phyloP scores from a whole-genome alignment of 2,113 vertebrate genomes.

The Antechinus stuartii region DNA sequence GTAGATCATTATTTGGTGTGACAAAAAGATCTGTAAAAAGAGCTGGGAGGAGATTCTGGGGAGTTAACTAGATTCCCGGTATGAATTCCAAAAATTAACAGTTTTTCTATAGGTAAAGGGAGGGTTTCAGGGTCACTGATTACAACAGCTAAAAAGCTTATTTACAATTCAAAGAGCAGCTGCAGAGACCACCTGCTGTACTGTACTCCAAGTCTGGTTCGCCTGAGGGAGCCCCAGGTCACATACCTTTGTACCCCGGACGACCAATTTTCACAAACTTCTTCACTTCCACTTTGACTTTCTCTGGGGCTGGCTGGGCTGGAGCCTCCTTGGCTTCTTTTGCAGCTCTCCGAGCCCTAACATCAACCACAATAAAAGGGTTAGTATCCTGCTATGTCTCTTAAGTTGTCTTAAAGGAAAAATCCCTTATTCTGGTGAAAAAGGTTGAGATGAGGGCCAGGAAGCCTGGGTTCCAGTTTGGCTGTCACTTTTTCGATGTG shows the following conservation, averaged over 20 bases:
- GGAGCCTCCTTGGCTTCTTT: slow-evolving; percentile 99
- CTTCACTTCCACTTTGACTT: slow-evolving; percentile 98
- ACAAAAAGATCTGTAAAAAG: not conserved
- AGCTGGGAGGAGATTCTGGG: not conserved
- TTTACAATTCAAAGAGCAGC: not conserved
- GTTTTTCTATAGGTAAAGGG: not conserved
- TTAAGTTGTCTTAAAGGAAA: not conserved
- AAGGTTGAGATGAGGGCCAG: fast-evolving
- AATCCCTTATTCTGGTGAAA: not conserved
- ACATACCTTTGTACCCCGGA: slow-evolving; percentile 96
- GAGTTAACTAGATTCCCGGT: not conserved
- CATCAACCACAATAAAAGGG: fast-evolving
- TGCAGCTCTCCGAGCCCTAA: slow-evolving; percentile 92
- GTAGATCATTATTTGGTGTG: not conserved
- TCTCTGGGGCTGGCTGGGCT: slow-evolving; percentile 96
- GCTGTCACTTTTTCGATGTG: not conserved
- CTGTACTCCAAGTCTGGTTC: fast-evolving
- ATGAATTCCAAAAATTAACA: not conserved
- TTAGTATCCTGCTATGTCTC: not conserved
- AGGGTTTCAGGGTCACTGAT: not conserved
- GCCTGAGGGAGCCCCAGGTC: fast-evolving
- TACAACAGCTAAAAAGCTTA: not conserved
- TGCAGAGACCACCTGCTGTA: fast-evolving
- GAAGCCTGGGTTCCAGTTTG: not conserved
- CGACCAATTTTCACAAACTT: slow-evolving; percentile 99